Conservation (phyloP, 2,888 invertebrate species). For the Tetropium fuscum region DNA sequence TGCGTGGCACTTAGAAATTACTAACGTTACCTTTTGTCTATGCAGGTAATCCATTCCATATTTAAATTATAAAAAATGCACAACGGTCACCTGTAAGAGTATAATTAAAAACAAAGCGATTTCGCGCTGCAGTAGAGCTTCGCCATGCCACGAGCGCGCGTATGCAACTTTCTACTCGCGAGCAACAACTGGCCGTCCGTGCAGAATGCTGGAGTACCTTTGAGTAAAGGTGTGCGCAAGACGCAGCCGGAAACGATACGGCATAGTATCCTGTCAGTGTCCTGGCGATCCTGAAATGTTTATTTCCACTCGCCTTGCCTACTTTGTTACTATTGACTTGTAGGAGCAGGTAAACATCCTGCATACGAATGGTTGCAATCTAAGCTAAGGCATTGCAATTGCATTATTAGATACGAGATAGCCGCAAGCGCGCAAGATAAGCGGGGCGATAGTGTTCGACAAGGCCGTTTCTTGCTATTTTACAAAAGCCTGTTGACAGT, state of each 20-base stretch:
- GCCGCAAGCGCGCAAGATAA: no score
- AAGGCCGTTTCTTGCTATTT: no score
- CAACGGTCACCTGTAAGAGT: conserved; percentile 4
- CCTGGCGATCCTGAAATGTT: conserved; percentile 14
- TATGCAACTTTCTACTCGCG: conserved; percentile 29
- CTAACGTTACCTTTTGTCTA: conserved; percentile 47
- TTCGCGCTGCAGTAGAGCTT: conserved; percentile 15
- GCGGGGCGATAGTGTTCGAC: no score
- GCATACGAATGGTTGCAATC: no score
- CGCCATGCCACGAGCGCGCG: conserved; percentile 15
- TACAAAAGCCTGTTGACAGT: no score
- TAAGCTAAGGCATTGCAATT: no score
- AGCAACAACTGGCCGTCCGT: conserved; percentile 46
- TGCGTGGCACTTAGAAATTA: background rate
- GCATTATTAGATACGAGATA: no score
- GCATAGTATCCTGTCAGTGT: conserved; percentile 11
- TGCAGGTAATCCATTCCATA: conserved; percentile 53
- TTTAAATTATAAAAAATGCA: conserved; percentile 11
- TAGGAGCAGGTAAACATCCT: no score
- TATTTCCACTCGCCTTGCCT: no score
- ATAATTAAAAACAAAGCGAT: conserved; percentile 12
- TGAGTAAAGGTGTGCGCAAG: conserved; percentile 30
- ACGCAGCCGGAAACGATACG: conserved; percentile 22
- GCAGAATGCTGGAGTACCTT: conserved; percentile 22
- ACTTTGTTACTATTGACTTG: no score